Evolutionary conservation across 2,113 vertebrate genomes (phyloP), one percentile per base, ranked within the genome.

Genomic region (Hemichromis elongatus): DNA sequence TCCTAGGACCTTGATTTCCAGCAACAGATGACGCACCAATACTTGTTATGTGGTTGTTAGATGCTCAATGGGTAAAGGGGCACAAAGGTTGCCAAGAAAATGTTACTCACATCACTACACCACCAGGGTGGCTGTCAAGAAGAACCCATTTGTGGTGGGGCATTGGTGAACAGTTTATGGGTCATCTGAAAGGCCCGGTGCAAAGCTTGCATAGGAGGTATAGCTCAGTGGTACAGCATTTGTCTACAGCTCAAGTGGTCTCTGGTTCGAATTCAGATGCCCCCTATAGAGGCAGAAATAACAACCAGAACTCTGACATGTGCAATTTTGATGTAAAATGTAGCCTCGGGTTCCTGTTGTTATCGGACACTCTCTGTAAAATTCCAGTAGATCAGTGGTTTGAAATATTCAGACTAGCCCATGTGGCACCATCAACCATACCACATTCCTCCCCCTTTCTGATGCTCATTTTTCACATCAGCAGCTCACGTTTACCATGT

Each of bases 171-270:
- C 66, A 70, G 37, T 70, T 45, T 42, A 70, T 14, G 24, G 13
- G 45, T 45, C 37, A 45, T 45, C 63, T 26, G 37, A 26, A 26
- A 37, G 37, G 35, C 66, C 8, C 0, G 7, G 3, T 1, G 37
- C 0, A 1, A 1, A 3, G 26, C 66, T 24, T 2, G 3, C 4
- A 12, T 42, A 18, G 30, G 96, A 96, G 96, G 96, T 96, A 94
- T 97, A 97, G 96, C 96, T 97, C 96, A 97, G 96, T 96, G 96
- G 96, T 96, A 97, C 96, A 97, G 96, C 96, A 97, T 97, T 97
- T 97, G 95, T 96, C 95, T 96, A 95, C 95, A 97, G 95, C 94
- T 96, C 96, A 97, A 97, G 94, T 96, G 94, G 96, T 97, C 96
- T 88, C 95, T 83, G 92, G 95, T 96, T 97, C 96, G 97, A 97